Evolutionary conservation across 2,797 vertebrate genomes (phyloP).

Genomic region (Tapera naevia): DNA sequence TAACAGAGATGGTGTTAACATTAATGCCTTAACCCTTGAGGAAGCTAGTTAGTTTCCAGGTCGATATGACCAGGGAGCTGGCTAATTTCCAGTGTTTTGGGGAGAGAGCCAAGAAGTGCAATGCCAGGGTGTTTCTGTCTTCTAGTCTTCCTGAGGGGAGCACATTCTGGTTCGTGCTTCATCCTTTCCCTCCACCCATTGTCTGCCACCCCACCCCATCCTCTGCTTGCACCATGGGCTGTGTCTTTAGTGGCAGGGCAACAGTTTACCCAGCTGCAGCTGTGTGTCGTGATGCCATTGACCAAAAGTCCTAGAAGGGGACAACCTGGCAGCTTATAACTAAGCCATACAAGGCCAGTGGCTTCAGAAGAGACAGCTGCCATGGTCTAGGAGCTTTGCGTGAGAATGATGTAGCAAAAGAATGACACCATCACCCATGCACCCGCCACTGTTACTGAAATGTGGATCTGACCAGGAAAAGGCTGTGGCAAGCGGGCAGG

Average conservation of each 20-base stretch:
- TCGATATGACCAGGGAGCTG: slow-evolving; percentile 38
- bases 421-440: not conserved
- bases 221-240: fast-evolving
- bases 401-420: not conserved
- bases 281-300: fast-evolving
- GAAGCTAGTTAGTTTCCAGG: slow-evolving; percentile 53
- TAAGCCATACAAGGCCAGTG: not conserved
- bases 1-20: slow-evolving; percentile 75
- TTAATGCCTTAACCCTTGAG: slow-evolving; percentile 74
- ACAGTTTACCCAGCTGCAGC: not conserved
- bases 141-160: not conserved
- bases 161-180: not conserved
- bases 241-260: not conserved
- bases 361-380: not conserved
- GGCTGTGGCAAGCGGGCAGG: not conserved
- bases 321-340: not conserved
- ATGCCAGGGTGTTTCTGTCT: slow-evolving; percentile 10
- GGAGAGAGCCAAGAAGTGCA: slow-evolving; percentile 31
- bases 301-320: not conserved
- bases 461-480: slow-evolving; percentile 8
- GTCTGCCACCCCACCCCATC: not conserved
- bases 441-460: not conserved
- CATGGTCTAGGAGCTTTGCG: not conserved
- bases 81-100: slow-evolving; percentile 44
- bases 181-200: not conserved